Percentiles rank a stretch among this genome's conserved stretches.
Evolutionary conservation across 2,797 vertebrate genomes (phyloP).

Genomic region (Enteromius treurensis): DNA sequence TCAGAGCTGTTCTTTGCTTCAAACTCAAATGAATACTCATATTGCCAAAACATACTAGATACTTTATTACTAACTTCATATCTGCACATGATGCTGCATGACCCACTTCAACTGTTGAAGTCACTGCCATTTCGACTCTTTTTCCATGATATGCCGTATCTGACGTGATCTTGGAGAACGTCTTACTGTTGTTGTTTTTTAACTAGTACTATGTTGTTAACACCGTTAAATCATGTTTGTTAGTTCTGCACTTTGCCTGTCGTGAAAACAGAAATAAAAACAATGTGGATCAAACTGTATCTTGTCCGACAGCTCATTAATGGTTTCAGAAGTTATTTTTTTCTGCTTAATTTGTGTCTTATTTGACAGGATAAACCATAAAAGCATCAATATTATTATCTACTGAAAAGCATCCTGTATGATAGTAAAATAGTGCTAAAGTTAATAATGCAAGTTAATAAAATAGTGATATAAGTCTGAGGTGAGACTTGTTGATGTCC

Average conservation of each 20-base stretch:
- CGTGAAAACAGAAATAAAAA: constrained; percentile 24
- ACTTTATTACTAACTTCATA: not conserved
- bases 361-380: not conserved
- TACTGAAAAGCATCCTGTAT: too few relatives aligned
- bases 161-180: not conserved
- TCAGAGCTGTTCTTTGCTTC: not conserved
- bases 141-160: not conserved
- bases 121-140: not conserved
- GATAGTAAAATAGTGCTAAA: not conserved
- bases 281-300: not conserved
- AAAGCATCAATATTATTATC: not conserved
- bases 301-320: not conserved
- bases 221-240: not conserved
- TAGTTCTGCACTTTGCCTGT: not conserved
- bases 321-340: not conserved
- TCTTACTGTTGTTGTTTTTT: not conserved
- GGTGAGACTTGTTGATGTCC: not conserved
- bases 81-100: not conserved
- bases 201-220: not conserved
- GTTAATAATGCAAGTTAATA: not conserved
- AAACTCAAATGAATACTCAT: not conserved
- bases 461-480: not conserved
- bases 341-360: not conserved
- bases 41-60: not conserved
- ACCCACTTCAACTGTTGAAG: not conserved